These are phyloP conservation scores for Cariama cristata DNA, from an alignment of 2,113 vertebrate species.

Conservation along the genomic window DNA sequence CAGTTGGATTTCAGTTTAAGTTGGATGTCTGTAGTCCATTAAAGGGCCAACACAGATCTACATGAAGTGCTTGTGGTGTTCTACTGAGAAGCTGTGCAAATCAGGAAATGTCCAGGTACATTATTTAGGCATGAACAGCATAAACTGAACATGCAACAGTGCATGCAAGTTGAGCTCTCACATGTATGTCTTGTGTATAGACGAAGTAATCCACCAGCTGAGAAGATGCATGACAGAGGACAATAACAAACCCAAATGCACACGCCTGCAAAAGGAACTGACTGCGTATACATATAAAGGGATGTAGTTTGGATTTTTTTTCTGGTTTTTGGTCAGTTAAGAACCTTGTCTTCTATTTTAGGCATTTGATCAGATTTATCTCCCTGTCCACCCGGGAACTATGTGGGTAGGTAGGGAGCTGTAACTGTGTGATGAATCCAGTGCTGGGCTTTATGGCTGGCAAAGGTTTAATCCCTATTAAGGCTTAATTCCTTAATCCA, in stretches of 20 bases:
- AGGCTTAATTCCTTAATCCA: background rate
- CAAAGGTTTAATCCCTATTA: background rate
- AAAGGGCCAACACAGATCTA: background rate
- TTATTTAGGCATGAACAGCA: background rate
- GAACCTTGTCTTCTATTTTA: background rate
- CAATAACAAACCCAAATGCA: background rate
- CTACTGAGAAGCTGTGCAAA: background rate
- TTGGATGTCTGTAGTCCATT: background rate
- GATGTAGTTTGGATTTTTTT: background rate
- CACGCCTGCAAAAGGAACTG: background rate
- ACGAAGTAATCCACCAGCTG: background rate
- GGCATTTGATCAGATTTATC: background rate
- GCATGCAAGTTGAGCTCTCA: background rate
- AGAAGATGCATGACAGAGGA: background rate
- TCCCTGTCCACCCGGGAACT: background rate
- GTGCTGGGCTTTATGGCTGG: background rate
- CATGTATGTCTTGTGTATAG: background rate
- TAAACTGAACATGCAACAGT: background rate
- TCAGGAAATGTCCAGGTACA: fast-evolving
- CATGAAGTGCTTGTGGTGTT: background rate
- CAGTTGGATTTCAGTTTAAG: background rate
- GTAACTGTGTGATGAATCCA: background rate
- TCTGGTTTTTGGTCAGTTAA: background rate
- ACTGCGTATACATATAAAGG: background rate
- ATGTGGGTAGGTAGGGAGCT: background rate